Evolutionary conservation across 2,888 invertebrate species (phyloP), one percentile per base, ranked within the genome.

Genomic region (Bellardia pandia): DNA sequence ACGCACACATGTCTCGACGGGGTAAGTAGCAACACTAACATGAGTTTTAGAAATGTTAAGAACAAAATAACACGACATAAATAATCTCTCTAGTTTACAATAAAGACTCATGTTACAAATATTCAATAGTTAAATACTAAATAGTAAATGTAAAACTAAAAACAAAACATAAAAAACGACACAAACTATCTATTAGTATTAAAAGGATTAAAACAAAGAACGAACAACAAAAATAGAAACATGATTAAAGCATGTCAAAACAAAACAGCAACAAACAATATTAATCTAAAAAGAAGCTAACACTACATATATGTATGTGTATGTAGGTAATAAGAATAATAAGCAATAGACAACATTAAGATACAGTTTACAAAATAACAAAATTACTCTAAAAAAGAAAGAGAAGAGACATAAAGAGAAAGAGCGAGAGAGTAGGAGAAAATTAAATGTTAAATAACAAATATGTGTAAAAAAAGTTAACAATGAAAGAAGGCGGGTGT

Each of bases 191-290:
- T 79, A 56, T 71, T 83, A 84, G 77, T 78, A 78, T 64, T 40
- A 76, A 79, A 51, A 66, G 83, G 76, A 84, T 86, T 79, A 66
- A 83, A 66, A 75, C 53, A 48, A 53, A 23, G 16, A 69, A 66
- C n/a, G 37, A 69, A 64, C 11, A 40, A 75, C 48, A 33, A 6
- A 23, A 78, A 42, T 53, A 51, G 48, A 75, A 84, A 86, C 86
- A 86, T 86, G 86, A 84, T 84, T 84, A 86, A 86, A 72, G 79
- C 80, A 86, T 86, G 86, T 86, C 53, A 60, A 66, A 86, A 78
- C 58, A 37, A 37, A 37, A 85, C 37, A 53, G 23, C 72, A 72
- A 58, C 77, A 75, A 64, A 56, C n/a, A 56, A 76, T 53, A 51
- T 2, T 8, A 53, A 56, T 45, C 3, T 56, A 33, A 56, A 51